phyloP scores from a whole-genome alignment of 2,888 invertebrate genomes.

The Quadroppia sp. region DNA sequence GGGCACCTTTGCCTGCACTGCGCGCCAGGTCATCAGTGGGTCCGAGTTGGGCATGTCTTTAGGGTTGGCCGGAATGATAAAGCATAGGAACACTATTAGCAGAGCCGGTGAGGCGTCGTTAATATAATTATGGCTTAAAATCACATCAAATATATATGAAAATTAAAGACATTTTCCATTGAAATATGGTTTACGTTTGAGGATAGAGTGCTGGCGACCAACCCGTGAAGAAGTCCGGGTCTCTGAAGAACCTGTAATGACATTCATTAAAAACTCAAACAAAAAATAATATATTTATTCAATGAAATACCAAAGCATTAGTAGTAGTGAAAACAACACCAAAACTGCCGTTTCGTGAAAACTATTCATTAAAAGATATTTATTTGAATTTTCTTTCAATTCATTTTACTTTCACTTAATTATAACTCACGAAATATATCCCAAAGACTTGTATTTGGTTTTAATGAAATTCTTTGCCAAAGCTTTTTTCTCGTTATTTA shows the following conservation, averaged over 20 bases:
- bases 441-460: constrained; percentile 42
- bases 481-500: not conserved
- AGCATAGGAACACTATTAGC: constrained; percentile 39
- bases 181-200: not conserved
- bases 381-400: not conserved
- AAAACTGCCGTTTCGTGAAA: constrained; percentile 21
- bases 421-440: constrained; percentile 43
- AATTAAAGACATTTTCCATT: not conserved
- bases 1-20: constrained; percentile 75
- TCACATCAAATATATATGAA: not conserved
- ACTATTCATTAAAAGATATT: not conserved
- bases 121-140: constrained; percentile 13
- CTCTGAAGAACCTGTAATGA: constrained; percentile 27
- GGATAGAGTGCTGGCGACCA: constrained; percentile 61
- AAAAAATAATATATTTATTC: not conserved
- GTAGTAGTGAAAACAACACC: not conserved
- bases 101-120: constrained; percentile 44
- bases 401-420: not conserved
- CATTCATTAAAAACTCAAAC: not conserved
- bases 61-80: constrained; percentile 43
- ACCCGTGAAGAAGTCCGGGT: constrained; percentile 61
- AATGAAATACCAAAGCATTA: not conserved
- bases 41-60: constrained; percentile 59
- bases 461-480: constrained; percentile 40
- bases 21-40: constrained; percentile 75